phyloP scores from a whole-genome alignment of 2,113 vertebrate species.

The Prolemur simus region DNA sequence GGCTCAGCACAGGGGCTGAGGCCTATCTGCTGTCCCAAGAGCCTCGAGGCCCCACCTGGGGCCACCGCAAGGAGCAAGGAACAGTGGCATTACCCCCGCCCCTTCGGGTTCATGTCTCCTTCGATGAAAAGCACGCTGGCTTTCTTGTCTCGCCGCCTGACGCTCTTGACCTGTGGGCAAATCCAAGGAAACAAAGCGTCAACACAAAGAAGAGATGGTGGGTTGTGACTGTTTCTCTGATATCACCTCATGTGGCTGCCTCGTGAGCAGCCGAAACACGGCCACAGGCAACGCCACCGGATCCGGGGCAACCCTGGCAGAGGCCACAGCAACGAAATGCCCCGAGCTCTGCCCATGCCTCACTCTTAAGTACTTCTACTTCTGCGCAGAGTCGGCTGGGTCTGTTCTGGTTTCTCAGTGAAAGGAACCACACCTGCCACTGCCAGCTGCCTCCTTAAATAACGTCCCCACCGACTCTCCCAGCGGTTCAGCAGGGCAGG shows the following conservation, averaged over 20 bases:
- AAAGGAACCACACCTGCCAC: background rate
- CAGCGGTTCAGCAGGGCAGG: background rate
- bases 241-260: background rate
- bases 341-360: rapidly evolving
- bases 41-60: rapidly evolving
- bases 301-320: background rate
- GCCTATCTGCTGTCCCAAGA: rapidly evolving
- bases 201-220: rapidly evolving
- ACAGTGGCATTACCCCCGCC: constrained; percentile 83
- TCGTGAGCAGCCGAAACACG: background rate
- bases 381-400: background rate
- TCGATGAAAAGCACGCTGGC: constrained; percentile 92
- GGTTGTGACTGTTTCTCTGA: background rate
- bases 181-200: background rate
- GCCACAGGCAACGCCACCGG: too few relatives aligned
- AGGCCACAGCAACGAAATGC: background rate
- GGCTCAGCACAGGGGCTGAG: too few relatives aligned
- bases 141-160: constrained; percentile 86
- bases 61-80: rapidly evolving
- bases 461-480: background rate
- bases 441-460: background rate
- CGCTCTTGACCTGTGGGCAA: constrained; percentile 88
- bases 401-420: background rate
- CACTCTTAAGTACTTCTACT: background rate
- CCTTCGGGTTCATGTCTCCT: constrained; percentile 79